phyloP scores from a whole-genome alignment of 37 sponge, comb jelly and placozoan genomes.

The Haliclona indistincta region DNA sequence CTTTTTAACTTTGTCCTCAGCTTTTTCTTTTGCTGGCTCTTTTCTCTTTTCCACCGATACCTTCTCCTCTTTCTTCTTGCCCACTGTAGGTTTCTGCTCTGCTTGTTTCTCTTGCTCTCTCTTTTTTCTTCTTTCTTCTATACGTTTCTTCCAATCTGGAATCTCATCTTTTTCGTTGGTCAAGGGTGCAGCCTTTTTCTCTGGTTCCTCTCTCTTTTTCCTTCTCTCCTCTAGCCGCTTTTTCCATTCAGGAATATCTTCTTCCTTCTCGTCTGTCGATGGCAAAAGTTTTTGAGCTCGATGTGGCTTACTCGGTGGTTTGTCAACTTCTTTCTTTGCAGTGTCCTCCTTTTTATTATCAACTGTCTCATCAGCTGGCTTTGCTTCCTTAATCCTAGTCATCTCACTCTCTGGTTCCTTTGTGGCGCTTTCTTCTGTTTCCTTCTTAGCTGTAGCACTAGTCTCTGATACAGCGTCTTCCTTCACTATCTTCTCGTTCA shows the following conservation, averaged over 20 bases:
- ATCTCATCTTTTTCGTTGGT: slow-evolving; percentile 23
- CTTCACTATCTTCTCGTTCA: slow-evolving; percentile 1
- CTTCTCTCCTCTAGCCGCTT: slow-evolving; percentile 16
- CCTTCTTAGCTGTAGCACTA: not conserved
- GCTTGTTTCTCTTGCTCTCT: slow-evolving; percentile 12
- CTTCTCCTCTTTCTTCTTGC: not conserved
- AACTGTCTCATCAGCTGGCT: slow-evolving; percentile 19
- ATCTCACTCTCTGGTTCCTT: not conserved
- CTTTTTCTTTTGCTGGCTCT: slow-evolving; percentile 11
- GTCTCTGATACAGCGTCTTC: not conserved
- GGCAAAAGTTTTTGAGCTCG: not conserved
- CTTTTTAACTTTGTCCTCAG: not conserved
- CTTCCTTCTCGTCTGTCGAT: slow-evolving; percentile 17
- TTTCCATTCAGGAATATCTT: slow-evolving; percentile 24
- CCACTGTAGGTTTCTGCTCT: not conserved
- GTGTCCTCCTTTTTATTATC: slow-evolving; percentile 9
- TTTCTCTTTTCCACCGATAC: slow-evolving; percentile 10
- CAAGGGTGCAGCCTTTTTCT: not conserved
- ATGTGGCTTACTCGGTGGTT: not conserved
- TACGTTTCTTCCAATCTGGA: slow-evolving; percentile 15
- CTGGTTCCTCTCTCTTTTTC: slow-evolving; percentile 9
- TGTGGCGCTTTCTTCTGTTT: not conserved
- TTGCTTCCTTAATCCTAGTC: slow-evolving; percentile 1
- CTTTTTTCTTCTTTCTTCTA: slow-evolving; percentile 10
- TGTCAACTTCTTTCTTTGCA: slow-evolving; percentile 14